These are phyloP conservation scores for Harlomillsia oculata DNA, from an alignment of 1,140 invertebrate genomes.

Conservation along the genomic window DNA sequence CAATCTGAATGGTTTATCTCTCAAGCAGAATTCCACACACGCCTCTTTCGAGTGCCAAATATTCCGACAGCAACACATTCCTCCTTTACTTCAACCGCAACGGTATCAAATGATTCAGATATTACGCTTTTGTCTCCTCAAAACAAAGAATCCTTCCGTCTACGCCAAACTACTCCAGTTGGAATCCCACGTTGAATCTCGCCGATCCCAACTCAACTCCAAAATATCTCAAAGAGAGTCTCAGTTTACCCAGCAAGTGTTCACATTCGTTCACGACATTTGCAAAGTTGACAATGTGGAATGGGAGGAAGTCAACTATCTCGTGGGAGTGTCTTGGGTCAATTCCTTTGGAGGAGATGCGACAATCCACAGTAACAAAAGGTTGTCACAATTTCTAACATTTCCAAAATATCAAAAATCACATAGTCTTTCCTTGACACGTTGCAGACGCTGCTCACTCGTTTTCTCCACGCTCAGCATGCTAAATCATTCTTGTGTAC, in stretches of 20 bases:
- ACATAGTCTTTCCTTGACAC: not conserved
- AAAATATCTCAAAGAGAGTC: not conserved
- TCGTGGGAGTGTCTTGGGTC: slow-evolving; percentile 3
- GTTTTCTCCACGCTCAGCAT: slow-evolving; percentile 3
- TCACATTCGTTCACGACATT: not conserved
- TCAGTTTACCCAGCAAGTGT: not conserved
- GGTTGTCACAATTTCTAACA: not conserved
- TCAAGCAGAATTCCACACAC: not conserved
- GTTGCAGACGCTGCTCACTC: not conserved
- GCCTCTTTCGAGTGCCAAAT: slow-evolving; percentile 2
- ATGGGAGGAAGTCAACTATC: not conserved
- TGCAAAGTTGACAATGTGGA: not conserved
- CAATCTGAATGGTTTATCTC: not conserved
- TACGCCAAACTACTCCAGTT: not conserved
- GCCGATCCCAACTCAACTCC: not conserved
- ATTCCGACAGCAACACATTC: slow-evolving; percentile 1
- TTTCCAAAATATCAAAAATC: not conserved
- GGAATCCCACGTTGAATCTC: not conserved
- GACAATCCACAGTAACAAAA: not conserved
- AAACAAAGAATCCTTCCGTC: not conserved
- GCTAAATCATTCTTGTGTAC: slow-evolving; percentile 3
- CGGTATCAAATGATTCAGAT: slow-evolving; percentile 4
- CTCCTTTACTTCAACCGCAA: not conserved
- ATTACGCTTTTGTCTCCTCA: not conserved
- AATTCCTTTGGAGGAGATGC: slow-evolving; percentile 6